Conservation (phyloP, 2,888 invertebrate genomes). For the Cephus nigrinus region DNA sequence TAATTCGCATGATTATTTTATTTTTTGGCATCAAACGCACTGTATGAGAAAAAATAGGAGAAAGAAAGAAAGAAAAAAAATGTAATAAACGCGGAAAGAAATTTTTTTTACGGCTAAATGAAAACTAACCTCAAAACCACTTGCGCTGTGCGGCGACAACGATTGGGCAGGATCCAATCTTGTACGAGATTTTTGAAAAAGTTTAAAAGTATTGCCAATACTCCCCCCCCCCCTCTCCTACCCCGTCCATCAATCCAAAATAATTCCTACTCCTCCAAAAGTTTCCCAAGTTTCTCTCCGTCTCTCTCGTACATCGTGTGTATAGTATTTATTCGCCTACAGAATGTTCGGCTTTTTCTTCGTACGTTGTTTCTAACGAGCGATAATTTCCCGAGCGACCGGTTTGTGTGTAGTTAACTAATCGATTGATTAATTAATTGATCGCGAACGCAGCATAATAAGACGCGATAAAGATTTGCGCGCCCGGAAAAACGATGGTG, state of each 20-base stretch:
- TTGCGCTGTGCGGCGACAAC: not conserved
- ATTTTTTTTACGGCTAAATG: conserved; percentile 2
- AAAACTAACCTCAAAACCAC: conserved; percentile 24
- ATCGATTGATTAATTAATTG: not conserved
- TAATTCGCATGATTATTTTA: not conserved
- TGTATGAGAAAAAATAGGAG: conserved; percentile 6
- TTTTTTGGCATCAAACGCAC: conserved; percentile 17
- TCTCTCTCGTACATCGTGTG: conserved; percentile 30
- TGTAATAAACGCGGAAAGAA: conserved; percentile 18
- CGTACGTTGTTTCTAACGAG: conserved; percentile 45
- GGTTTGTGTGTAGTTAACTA: conserved; percentile 13
- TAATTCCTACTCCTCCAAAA: conserved; percentile 13
- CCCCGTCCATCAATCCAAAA: not conserved
- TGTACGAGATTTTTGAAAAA: conserved; percentile 18
- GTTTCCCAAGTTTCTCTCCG: conserved; percentile 22
- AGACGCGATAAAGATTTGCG: not conserved
- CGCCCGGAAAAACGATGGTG: not conserved
- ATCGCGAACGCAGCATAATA: not conserved
- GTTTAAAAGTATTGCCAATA: not conserved
- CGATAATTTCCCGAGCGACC: conserved; percentile 6
- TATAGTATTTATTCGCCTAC: conserved; percentile 61
- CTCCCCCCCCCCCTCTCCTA: not conserved
- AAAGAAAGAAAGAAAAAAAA: conserved; percentile 10
- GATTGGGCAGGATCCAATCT: conserved; percentile 61
- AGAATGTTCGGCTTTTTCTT: conserved; percentile 40